Conservation (phyloP, 2,888 invertebrate species). For the Eremobia ochroleuca region DNA sequence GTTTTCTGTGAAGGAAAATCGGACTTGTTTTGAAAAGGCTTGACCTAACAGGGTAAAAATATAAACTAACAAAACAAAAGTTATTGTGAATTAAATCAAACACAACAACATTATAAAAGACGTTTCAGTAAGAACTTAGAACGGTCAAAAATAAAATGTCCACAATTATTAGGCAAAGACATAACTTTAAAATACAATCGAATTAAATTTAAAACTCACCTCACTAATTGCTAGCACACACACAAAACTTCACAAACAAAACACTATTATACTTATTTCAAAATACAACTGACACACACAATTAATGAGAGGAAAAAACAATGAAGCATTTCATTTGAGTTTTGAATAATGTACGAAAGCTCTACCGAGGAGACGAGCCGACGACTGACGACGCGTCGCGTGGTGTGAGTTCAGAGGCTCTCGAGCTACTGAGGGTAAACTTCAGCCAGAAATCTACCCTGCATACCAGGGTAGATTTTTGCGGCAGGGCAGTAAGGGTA, state of each 20-base stretch:
- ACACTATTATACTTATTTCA: slow-evolving; percentile 29
- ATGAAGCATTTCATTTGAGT: slow-evolving; percentile 25
- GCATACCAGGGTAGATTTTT: neutral
- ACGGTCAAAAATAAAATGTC: neutral
- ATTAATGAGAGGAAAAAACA: neutral
- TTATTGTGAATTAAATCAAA: neutral
- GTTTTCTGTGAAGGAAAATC: neutral
- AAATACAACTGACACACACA: slow-evolving; percentile 25
- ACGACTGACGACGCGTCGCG: slow-evolving; percentile 21
- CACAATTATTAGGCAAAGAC: too few species aligned
- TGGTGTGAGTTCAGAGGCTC: slow-evolving; percentile 17
- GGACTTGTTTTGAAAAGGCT: too few species aligned
- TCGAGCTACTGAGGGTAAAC: slow-evolving; percentile 50
- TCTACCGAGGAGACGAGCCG: neutral
- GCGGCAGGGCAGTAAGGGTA: too few species aligned
- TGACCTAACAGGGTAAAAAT: neutral
- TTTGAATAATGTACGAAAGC: slow-evolving; percentile 29
- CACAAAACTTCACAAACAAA: slow-evolving; percentile 40
- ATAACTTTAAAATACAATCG: neutral
- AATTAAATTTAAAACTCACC: slow-evolving; percentile 23
- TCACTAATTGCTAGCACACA: neutral
- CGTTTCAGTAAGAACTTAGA: neutral
- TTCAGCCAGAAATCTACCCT: slow-evolving; percentile 6
- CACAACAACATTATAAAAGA: neutral
- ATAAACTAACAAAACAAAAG: neutral